Evolutionary conservation across 2,113 vertebrate species (phyloP).

Genomic region (Psittacara wagleri): DNA sequence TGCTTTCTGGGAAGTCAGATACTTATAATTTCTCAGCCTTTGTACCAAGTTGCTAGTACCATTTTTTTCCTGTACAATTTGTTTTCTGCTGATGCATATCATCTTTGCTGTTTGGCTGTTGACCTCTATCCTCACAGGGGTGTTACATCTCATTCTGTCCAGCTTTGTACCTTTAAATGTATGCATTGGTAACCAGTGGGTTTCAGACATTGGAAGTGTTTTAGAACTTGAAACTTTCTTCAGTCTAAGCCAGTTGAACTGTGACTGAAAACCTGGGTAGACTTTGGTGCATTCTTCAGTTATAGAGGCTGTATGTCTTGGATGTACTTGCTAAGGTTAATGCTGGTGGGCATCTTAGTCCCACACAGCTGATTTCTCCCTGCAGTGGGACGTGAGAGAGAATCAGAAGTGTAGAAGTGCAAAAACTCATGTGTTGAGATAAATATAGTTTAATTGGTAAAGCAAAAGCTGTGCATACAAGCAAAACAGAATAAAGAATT

Average conservation of each 20-base stretch:
- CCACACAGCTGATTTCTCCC: accelerated
- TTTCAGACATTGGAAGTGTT: not conserved
- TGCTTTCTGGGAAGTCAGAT: not conserved
- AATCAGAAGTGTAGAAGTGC: not conserved
- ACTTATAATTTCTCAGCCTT: not conserved
- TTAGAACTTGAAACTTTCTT: not conserved
- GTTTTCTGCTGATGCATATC: not conserved
- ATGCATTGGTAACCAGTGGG: accelerated
- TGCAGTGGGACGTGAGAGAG: not conserved
- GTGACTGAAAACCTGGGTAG: not conserved
- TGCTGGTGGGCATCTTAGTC: not conserved
- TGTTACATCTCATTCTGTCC: not conserved
- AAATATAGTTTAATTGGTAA: not conserved
- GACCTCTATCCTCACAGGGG: not conserved
- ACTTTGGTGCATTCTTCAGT: not conserved
- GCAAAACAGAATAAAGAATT: not conserved
- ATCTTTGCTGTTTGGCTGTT: not conserved
- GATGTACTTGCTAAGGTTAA: not conserved
- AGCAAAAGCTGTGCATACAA: not conserved
- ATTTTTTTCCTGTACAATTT: not conserved
- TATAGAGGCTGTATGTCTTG: not conserved
- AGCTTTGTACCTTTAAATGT: not conserved
- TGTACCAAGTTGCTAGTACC: not conserved
- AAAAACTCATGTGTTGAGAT: not conserved
- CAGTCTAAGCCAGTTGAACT: not conserved